Evolutionary conservation across 2,797 vertebrate species (phyloP).

Genomic region (Cyprinella venusta): DNA sequence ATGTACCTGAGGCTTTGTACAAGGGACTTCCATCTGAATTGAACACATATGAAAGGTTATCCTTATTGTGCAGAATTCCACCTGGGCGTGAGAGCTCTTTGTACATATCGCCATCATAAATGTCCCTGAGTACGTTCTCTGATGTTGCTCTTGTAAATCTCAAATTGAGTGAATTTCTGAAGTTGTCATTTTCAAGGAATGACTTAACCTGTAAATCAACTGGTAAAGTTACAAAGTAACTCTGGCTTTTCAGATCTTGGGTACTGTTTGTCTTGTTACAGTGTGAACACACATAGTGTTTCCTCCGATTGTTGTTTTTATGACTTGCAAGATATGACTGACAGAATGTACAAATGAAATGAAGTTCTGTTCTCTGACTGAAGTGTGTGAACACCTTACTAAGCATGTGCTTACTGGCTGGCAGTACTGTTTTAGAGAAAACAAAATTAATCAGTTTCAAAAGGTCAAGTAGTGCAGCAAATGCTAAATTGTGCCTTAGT

Average conservation of each 20-base stretch:
- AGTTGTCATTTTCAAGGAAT: constrained; percentile 16
- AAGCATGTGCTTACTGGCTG: constrained; percentile 16
- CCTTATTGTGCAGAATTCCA: constrained; percentile 10
- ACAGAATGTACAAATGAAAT: constrained; percentile 35
- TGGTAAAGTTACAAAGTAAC: constrained; percentile 25
- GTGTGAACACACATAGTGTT: constrained; percentile 16
- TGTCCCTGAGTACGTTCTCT: constrained; percentile 26
- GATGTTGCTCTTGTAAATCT: constrained; percentile 15
- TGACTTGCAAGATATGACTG: constrained; percentile 17
- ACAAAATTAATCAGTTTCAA: constrained; percentile 17
- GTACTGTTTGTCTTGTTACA: constrained; percentile 23
- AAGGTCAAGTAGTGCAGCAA: background rate
- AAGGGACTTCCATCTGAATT: constrained; percentile 12
- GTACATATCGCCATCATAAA: constrained; percentile 34
- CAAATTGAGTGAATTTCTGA: constrained; percentile 20
- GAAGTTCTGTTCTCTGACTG: constrained; percentile 9
- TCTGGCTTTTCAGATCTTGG: constrained; percentile 10
- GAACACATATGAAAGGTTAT: constrained; percentile 7
- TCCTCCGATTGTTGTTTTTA: constrained; percentile 14
- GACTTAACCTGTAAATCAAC: constrained; percentile 2
- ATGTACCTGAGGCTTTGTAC: constrained; percentile 25
- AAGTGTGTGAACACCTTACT: constrained; percentile 33
- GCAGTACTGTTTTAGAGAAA: constrained; percentile 12
- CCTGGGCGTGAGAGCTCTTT: background rate
- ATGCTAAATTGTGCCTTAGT: constrained; percentile 29